These are phyloP conservation scores for Macaca mulatta DNA, from an alignment of 2,113 vertebrate species.

Conservation along the genomic window DNA sequence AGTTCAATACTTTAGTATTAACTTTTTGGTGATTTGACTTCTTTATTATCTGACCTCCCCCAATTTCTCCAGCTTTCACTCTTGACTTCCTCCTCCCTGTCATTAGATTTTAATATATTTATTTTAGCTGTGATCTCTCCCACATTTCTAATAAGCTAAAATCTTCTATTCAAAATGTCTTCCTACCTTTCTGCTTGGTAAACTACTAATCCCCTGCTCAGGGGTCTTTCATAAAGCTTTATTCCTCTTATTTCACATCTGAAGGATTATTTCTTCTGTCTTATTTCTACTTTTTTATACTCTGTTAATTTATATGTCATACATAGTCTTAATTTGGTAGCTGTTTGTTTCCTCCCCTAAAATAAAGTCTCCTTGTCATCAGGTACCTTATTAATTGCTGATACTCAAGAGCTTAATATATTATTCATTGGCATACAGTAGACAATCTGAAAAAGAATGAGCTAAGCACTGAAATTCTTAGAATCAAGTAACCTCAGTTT, in stretches of 20 bases:
- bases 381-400: neutral
- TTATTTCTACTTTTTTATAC: neutral
- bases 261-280: neutral
- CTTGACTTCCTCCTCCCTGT: neutral
- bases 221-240: neutral
- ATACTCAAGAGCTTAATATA: neutral
- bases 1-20: neutral
- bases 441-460: neutral
- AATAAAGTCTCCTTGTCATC: neutral
- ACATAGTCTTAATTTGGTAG: neutral
- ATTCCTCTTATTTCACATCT: neutral
- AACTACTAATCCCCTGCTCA: neutral
- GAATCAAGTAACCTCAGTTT: neutral
- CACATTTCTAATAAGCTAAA: neutral
- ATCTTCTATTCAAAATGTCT: conserved; percentile 12
- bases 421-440: neutral
- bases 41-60: neutral
- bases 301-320: neutral
- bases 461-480: neutral
- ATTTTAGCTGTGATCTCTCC: neutral
- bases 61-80: neutral
- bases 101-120: neutral
- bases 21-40: neutral
- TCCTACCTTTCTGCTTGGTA: neutral
- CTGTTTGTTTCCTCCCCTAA: neutral